Conservation (phyloP, 2,888 invertebrate species). For the Amblyteles armatorius region DNA sequence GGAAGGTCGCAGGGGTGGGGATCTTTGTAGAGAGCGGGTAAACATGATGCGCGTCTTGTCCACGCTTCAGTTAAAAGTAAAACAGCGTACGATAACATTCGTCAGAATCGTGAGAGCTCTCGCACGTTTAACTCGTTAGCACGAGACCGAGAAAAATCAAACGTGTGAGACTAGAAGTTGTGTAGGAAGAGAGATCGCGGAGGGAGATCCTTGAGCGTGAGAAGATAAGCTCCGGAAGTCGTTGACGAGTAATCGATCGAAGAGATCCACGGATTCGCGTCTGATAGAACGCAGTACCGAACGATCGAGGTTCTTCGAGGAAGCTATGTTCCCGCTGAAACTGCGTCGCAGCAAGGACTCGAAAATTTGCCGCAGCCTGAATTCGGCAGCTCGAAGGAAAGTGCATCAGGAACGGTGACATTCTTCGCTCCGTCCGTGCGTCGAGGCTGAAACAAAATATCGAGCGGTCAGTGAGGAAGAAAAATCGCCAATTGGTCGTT, state of each 20-base stretch:
- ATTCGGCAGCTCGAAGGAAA: background rate
- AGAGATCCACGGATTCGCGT: background rate
- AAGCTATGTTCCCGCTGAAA: conserved; percentile 56
- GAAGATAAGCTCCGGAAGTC: background rate
- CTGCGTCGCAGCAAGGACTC: conserved; percentile 13
- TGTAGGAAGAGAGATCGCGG: background rate
- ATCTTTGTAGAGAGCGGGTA: conserved; percentile 70
- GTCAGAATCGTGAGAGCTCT: conserved; percentile 22
- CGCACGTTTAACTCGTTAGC: background rate
- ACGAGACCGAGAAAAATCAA: background rate
- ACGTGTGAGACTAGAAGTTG: too few relatives aligned
- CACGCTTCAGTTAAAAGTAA: conserved; percentile 76
- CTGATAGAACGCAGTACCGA: background rate
- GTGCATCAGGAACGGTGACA: conserved; percentile 54
- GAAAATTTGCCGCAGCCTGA: conserved; percentile 16
- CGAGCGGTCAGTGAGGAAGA: background rate
- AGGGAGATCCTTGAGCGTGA: background rate
- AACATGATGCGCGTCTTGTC: conserved; percentile 76
- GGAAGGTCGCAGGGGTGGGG: conserved; percentile 60
- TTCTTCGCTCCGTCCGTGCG: background rate
- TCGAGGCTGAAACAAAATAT: background rate
- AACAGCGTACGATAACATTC: conserved; percentile 64
- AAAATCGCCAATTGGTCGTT: background rate
- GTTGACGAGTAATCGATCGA: background rate
- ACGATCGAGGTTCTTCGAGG: background rate